Base-by-base conservation (phyloP, 2,113 vertebrate species). In the Oenanthe melanoleuca region DNA sequence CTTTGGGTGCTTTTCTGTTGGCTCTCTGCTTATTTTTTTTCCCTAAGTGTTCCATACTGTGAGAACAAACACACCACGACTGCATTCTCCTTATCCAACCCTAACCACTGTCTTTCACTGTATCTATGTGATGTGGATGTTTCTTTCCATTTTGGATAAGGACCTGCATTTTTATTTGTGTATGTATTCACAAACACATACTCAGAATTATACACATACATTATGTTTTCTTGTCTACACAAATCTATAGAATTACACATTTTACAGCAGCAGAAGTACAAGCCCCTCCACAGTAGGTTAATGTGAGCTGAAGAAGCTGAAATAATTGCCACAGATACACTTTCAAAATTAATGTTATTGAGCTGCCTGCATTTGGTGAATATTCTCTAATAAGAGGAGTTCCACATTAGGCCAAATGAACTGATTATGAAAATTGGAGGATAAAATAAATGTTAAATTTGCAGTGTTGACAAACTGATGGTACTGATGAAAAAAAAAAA, bases 1-100 rank as follows among this genome's bases (percentile, higher is more conserved):
- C 93, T 96, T 92, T 71, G 87, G 89, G 92, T 94, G 75, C 81
- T 93, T 87, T 96, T 96, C 71, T 66, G 67, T 83, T 94, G 78
- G 38, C 59, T 93, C 52, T 84, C 29, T 72, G 72, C 17, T 89
- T 56, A 13, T 56, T 57, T 66, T 12, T 20, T 59, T 79, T 20
- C 4, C 59, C 29, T 37, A 26, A 83, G 66, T 59, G 74, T 75
- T 89, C 60, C 71, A 19, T 53, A 37, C 52, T 74, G 52, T 80
- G 69, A 78, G 75, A 93, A 80, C 67, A 92, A 44, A 80, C 26
- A 40, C n/a, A 20, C 37, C 84, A 56, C 25, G 53, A 13, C 47
- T 88, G n/a, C 50, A 29, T 79, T 89, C 69, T 72, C 50, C 55
- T 78, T 60, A 71, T 78, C 47, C 57, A 80, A 33, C 69, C 55